A percentile compares a stretch with the other conserved stretches of the same genome.
phyloP scores from a whole-genome alignment of 1,140 invertebrate species.

The Maconellicoccus hirsutus region DNA sequence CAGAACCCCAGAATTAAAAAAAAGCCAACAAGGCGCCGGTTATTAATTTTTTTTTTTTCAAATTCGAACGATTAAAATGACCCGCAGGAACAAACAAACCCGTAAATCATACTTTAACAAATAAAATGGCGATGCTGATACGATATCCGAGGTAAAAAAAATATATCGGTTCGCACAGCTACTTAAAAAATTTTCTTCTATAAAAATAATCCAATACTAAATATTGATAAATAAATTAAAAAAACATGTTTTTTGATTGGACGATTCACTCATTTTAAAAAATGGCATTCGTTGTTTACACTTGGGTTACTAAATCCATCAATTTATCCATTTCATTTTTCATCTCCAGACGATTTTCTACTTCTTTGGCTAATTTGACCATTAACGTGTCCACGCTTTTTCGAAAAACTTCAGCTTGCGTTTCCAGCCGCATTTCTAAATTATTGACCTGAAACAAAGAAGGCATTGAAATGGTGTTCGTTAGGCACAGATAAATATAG shows the following conservation, averaged over 20 bases:
- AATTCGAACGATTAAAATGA: too few species aligned
- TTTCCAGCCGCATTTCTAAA: slow-evolving; percentile 25
- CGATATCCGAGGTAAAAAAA: background rate
- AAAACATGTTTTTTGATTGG: background rate
- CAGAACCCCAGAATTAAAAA: background rate
- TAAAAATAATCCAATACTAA: background rate
- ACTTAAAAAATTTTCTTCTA: background rate
- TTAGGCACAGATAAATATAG: too few species aligned
- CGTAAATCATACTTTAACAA: background rate
- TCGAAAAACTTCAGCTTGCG: slow-evolving; percentile 24
- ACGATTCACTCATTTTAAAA: background rate
- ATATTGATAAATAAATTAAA: background rate
- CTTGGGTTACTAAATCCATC: slow-evolving; percentile 30
- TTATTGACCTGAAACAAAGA: slow-evolving; percentile 24
- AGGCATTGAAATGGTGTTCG: background rate
- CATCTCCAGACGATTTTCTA: slow-evolving; percentile 27
- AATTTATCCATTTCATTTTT: slow-evolving; percentile 31
- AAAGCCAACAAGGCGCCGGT: background rate
- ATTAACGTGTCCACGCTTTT: slow-evolving; percentile 28
- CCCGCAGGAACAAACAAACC: too few species aligned
- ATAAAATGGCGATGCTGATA: background rate
- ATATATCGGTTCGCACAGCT: background rate
- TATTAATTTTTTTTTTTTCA: too few species aligned
- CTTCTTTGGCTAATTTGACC: slow-evolving; percentile 28
- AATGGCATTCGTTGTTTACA: slow-evolving; percentile 24